These are phyloP conservation scores for Leistus spinibarbis DNA, from an alignment of 2,888 invertebrate genomes.

Conservation along the genomic window DNA sequence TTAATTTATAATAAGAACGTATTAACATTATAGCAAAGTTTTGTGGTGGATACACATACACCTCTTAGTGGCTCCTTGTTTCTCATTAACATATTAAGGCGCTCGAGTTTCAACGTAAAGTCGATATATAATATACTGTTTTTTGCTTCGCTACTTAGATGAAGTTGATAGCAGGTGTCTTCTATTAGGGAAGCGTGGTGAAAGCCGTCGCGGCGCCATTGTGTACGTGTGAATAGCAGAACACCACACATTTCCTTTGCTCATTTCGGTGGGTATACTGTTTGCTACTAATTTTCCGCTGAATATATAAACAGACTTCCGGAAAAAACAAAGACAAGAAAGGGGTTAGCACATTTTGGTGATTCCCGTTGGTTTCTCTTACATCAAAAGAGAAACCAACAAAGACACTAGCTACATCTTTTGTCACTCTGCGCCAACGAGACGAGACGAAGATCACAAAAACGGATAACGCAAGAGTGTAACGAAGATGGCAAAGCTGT, in stretches of 20 bases:
- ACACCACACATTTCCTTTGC: background rate
- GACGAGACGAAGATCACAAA: background rate
- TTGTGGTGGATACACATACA: background rate
- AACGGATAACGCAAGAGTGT: background rate
- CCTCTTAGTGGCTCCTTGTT: background rate
- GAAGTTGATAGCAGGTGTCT: background rate
- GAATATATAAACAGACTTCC: constrained; percentile 2
- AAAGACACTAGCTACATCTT: constrained; percentile 1
- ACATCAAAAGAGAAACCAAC: background rate
- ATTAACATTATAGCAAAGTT: background rate
- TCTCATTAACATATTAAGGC: background rate
- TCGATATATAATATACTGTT: background rate
- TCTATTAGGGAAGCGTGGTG: background rate
- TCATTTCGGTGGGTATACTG: background rate
- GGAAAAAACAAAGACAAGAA: background rate
- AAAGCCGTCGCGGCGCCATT: background rate
- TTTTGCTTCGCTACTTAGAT: background rate
- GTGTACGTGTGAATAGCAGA: background rate
- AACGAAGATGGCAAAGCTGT: constrained; percentile 4
- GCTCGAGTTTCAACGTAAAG: background rate
- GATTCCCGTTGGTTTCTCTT: background rate
- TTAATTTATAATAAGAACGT: background rate
- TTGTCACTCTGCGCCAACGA: background rate
- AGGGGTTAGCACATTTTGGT: background rate
- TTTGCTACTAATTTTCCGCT: background rate